Conservation (phyloP, 1,140 invertebrate genomes). For the Hycleus phaleratus region DNA sequence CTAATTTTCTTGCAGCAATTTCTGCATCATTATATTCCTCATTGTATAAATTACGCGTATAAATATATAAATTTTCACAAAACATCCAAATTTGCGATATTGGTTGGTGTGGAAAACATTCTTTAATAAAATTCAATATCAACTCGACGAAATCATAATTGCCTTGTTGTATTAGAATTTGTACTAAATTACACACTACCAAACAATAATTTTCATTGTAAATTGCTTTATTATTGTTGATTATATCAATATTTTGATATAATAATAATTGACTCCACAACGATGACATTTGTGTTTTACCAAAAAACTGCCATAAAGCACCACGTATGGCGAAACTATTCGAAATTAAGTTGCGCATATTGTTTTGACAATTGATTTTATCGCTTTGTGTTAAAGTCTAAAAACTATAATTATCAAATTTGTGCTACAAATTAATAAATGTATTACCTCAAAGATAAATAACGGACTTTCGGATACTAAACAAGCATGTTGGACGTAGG, state of each 20-base stretch:
- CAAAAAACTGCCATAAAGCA: slow-evolving; percentile 79
- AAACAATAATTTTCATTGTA: slow-evolving; percentile 64
- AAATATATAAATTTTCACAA: slow-evolving; percentile 55
- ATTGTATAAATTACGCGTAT: slow-evolving; percentile 52
- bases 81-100: slow-evolving; percentile 58
- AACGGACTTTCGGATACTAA: slow-evolving; percentile 37
- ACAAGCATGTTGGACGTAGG: slow-evolving; percentile 45
- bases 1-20: slow-evolving; percentile 61
- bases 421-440: neutral
- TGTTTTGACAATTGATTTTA: slow-evolving; percentile 75
- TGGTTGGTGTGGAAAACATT: slow-evolving; percentile 55
- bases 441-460: slow-evolving; percentile 42
- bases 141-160: slow-evolving; percentile 49
- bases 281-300: slow-evolving; percentile 72
- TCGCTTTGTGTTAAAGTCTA: slow-evolving; percentile 77
- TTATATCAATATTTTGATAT: slow-evolving; percentile 58
- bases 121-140: slow-evolving; percentile 50
- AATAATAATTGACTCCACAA: slow-evolving; percentile 71
- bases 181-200: slow-evolving; percentile 61
- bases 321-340: slow-evolving; percentile 71
- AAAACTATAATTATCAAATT: neutral
- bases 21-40: slow-evolving; percentile 72
- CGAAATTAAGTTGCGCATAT: slow-evolving; percentile 70
- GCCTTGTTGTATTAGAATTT: slow-evolving; percentile 54
- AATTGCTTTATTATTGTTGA: slow-evolving; percentile 47